Percentiles rank a stretch among this genome's conserved stretches.
These are phyloP conservation scores for Pantherophis alleghaniensis DNA, from an alignment of 2,797 vertebrate genomes.

Conservation along the genomic window DNA sequence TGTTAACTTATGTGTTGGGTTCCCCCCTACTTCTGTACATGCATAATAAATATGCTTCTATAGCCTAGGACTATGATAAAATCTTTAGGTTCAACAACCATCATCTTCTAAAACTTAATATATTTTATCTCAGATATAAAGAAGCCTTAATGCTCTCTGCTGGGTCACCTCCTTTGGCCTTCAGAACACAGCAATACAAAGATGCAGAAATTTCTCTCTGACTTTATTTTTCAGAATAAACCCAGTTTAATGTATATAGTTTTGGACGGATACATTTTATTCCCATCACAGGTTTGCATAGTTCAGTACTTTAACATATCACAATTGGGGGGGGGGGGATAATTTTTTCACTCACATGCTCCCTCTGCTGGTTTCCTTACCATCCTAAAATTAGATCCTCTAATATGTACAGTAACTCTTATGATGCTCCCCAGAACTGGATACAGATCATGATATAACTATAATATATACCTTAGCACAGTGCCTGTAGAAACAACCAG, in stretches of 20 bases:
- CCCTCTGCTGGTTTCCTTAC: conserved; percentile 18
- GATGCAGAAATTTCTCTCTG: background rate
- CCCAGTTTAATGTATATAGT: background rate
- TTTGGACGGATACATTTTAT: background rate
- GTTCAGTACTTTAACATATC: background rate
- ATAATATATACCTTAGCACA: background rate
- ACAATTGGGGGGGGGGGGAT: background rate
- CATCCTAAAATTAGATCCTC: conserved; percentile 6
- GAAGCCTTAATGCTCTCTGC: background rate
- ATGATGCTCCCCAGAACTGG: background rate
- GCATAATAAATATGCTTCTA: background rate
- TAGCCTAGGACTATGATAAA: background rate
- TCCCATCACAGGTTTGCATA: background rate
- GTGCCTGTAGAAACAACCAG: background rate
- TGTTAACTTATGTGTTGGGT: background rate
- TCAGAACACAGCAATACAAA: background rate
- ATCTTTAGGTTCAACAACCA: background rate
- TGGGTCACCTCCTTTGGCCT: background rate
- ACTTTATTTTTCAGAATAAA: background rate
- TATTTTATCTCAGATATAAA: background rate
- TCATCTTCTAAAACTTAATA: background rate
- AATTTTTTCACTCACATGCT: conserved; percentile 11
- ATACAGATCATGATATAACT: background rate
- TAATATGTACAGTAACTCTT: background rate
- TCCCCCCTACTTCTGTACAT: background rate